These are phyloP conservation scores for Poecilia latipinna DNA, from an alignment of 2,113 vertebrate species.

Conservation along the genomic window DNA sequence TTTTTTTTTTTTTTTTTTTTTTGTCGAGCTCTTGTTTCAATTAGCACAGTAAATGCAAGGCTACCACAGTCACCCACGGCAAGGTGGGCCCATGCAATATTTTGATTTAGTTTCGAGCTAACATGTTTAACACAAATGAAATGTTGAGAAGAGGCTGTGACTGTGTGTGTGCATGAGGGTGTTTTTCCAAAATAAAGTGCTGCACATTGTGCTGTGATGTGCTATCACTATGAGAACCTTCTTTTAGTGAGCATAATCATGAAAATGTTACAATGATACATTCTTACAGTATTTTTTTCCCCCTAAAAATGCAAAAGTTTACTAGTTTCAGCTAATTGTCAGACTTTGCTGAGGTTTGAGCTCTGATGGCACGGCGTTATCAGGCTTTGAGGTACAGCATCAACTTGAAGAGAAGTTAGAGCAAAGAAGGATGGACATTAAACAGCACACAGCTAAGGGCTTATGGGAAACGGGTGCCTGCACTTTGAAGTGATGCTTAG, in stretches of 20 bases:
- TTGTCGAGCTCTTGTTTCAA: conserved; percentile 29
- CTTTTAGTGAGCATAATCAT: conserved; percentile 21
- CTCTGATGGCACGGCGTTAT: neutral
- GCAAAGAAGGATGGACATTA: conserved; percentile 12
- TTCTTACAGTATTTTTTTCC: neutral
- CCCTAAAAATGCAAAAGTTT: neutral
- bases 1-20: conserved; percentile 34
- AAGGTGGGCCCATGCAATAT: conserved; percentile 43
- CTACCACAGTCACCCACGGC: conserved; percentile 51
- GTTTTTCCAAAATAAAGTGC: conserved; percentile 13
- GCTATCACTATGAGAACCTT: neutral
- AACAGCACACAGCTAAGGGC: conserved; percentile 3
- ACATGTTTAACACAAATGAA: conserved; percentile 42
- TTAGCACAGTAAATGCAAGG: conserved; percentile 48
- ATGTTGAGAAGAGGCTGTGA: conserved; percentile 18
- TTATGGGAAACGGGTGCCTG: neutral
- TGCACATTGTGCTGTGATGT: conserved; percentile 27
- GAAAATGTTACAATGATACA: conserved; percentile 14
- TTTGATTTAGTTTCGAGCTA: conserved; percentile 57
- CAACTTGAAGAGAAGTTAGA: neutral
- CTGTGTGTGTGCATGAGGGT: neutral
- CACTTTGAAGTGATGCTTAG: conserved; percentile 31
- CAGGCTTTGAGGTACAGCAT: neutral
- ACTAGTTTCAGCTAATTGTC: neutral
- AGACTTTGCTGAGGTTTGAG: neutral